Evolutionary conservation across 1,140 invertebrate species (phyloP), one percentile per base, ranked within the genome.

Genomic region (Euwallacea fornicatus): DNA sequence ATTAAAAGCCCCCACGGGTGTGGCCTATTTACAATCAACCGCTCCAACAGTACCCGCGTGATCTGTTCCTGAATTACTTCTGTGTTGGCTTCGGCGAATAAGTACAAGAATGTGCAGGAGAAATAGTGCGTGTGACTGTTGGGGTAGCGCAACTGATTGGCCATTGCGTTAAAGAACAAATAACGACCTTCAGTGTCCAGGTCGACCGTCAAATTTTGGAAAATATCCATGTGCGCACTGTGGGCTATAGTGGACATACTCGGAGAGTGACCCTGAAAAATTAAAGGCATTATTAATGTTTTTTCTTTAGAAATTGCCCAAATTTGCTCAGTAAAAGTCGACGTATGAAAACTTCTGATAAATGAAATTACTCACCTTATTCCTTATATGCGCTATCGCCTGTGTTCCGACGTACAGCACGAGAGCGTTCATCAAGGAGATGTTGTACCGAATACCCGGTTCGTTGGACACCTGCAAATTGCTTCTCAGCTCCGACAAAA

Each of bases 91-190:
- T 99, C 97, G n/a, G 93, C 93, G 83, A 99, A 99, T 58, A 99
- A 84, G 81, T 98, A 98, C 16, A 99, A 86, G 2, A 99, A 85
- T 8, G 95, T 94, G 81, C 97, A 98, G 76, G 96, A 98, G 84
- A 99, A 99, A 85, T 99, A 99, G 84, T 99, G 97, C 0, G 98
- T 99, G 82, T 99, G 97, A 76, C 95, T 98, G 83, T 99, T 99
- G 0, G 98, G 98, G 84, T 98, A 99, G 4, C 98, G 88, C 74
- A 99, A 84, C 80, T 99, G 98, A 85, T 99, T 99, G 33, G 96
- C 96, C 74, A 99, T 96, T 0, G 97, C 96, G 83, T 99, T 99
- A 76, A 99, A 85, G 83, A 99, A 98, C 74, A 99, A 84, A 81
- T 99, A 99, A 75, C 90, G 84, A 82, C 97, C 97, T 84, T 99